Evolutionary conservation across 1,140 invertebrate species (phyloP).

Genomic region (Zaprionus lachaisei): DNA sequence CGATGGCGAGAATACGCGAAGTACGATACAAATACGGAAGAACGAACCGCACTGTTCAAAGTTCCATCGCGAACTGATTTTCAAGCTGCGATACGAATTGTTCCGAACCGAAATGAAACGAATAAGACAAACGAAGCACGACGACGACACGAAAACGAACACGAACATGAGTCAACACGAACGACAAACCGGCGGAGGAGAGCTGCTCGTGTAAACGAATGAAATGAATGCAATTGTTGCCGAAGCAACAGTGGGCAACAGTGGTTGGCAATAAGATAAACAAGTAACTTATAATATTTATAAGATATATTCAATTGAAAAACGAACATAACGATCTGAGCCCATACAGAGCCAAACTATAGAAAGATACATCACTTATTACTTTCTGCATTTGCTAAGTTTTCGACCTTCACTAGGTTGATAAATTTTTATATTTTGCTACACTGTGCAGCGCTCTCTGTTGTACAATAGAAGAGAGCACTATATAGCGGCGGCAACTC

Average conservation of each 20-base stretch:
- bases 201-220: constrained; percentile 32
- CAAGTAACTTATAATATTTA: not conserved
- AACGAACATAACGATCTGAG: too few relatives aligned
- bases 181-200: constrained; percentile 1
- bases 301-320: not conserved
- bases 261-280: not conserved
- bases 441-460: constrained; percentile 28
- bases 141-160: not conserved
- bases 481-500: not conserved
- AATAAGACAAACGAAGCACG: constrained; percentile 29
- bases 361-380: too few relatives aligned
- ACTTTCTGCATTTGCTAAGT: not conserved
- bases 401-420: not conserved
- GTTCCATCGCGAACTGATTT: constrained; percentile 83
- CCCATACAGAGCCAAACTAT: too few relatives aligned
- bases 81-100: constrained; percentile 34
- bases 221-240: constrained; percentile 13
- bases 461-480: constrained; percentile 42
- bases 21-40: constrained; percentile 68
- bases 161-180: not conserved
- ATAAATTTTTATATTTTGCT: not conserved
- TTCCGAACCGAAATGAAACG: constrained; percentile 26
- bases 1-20: constrained; percentile 27
- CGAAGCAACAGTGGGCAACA: constrained; percentile 3
- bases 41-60: constrained; percentile 81